Conservation (phyloP, 2,888 invertebrate species). For the Sympetrum striolatum region DNA sequence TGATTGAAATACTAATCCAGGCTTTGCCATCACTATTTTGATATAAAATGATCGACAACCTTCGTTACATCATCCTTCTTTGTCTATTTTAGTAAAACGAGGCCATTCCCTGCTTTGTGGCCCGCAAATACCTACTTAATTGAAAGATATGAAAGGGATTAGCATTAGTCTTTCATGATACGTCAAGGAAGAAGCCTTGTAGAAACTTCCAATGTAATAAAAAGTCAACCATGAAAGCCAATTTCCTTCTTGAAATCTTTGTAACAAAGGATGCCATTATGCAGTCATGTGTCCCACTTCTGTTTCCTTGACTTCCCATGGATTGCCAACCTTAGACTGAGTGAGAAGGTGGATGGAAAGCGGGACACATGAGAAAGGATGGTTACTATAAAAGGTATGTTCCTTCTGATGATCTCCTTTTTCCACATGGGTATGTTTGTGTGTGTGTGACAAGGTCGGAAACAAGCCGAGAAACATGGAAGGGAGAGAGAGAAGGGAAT, state of each 20-base stretch:
- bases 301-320: not conserved
- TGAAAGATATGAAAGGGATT: too few relatives aligned
- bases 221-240: too few relatives aligned
- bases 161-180: too few relatives aligned
- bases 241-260: not conserved
- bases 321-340: not conserved
- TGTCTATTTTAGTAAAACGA: too few relatives aligned
- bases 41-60: too few relatives aligned
- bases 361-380: not conserved
- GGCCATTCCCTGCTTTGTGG: too few relatives aligned
- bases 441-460: not conserved
- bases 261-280: not conserved
- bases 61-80: too few relatives aligned
- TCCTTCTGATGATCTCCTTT: not conserved
- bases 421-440: not conserved
- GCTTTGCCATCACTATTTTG: too few relatives aligned
- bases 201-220: too few relatives aligned
- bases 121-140: too few relatives aligned
- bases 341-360: not conserved
- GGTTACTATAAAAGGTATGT: not conserved
- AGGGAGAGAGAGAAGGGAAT: not conserved
- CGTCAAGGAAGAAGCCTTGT: too few relatives aligned
- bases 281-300: not conserved
- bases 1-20: too few relatives aligned
- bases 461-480: not conserved